These are phyloP conservation scores for Artemia sinica DNA, from an alignment of 2,888 invertebrate genomes.

Conservation along the genomic window DNA sequence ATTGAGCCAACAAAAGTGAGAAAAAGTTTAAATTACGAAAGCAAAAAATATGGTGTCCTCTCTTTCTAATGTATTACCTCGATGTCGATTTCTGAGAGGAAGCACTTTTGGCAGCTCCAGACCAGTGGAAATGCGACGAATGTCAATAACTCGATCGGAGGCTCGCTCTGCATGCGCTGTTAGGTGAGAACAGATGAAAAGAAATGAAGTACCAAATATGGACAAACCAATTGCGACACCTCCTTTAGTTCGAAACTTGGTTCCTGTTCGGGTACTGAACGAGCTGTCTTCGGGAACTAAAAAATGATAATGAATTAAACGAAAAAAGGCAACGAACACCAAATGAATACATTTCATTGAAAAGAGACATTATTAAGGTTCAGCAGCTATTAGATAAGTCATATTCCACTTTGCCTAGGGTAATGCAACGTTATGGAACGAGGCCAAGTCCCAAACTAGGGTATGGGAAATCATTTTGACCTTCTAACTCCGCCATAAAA, in stretches of 20 bases:
- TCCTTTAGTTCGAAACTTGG: constrained; percentile 71
- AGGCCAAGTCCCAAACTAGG: no score
- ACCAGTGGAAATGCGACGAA: constrained; percentile 60
- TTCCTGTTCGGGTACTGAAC: constrained; percentile 70
- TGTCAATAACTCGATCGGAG: constrained; percentile 66
- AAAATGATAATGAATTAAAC: no score
- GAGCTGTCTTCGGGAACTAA: constrained; percentile 63
- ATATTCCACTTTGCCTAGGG: no score
- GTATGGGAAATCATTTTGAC: no score
- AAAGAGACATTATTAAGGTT: no score
- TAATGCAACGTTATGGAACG: no score
- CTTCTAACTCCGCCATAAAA: no score
- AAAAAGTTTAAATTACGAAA: no score
- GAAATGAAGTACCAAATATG: constrained; percentile 81
- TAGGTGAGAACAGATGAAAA: constrained; percentile 88
- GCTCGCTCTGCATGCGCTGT: constrained; percentile 71
- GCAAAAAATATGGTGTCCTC: no score
- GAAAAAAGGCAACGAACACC: no score
- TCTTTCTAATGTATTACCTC: constrained; percentile 36
- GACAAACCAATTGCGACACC: constrained; percentile 82
- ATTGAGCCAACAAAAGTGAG: constrained; percentile 16
- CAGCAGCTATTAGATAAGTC: no score
- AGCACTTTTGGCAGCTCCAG: constrained; percentile 65
- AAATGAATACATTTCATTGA: no score
- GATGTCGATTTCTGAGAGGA: constrained; percentile 44